Conservation (phyloP, 1,140 invertebrate species). For the Drosophila pseudoobscura region DNA sequence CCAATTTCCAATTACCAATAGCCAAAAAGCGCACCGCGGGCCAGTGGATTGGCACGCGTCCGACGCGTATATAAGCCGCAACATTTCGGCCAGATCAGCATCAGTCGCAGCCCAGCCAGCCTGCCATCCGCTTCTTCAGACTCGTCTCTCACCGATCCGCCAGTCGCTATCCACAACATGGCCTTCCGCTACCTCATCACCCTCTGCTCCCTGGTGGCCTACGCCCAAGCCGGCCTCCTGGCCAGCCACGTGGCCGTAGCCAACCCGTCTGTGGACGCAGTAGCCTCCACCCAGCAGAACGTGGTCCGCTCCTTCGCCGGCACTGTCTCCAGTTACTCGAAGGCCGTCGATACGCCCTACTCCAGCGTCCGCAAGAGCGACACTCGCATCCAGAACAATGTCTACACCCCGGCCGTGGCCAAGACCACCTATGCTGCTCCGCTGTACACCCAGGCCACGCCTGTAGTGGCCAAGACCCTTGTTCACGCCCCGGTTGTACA, state of each 20-base stretch:
- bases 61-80: conserved; percentile 67
- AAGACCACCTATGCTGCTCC: conserved; percentile 67
- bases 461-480: conserved; percentile 43
- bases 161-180: conserved; percentile 54
- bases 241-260: conserved; percentile 79
- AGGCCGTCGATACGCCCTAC: conserved; percentile 86
- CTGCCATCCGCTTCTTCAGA: conserved; percentile 19
- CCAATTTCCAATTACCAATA: conserved; percentile 11
- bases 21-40: neutral
- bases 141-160: conserved; percentile 9
- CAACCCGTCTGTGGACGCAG: conserved; percentile 83
- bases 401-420: conserved; percentile 75
- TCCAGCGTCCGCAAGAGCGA: conserved; percentile 87
- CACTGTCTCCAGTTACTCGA: conserved; percentile 86
- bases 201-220: conserved; percentile 83
- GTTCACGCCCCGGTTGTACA: conserved; percentile 53
- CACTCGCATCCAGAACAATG: conserved; percentile 83
- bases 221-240: conserved; percentile 83
- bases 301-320: conserved; percentile 85
- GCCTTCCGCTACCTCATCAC: conserved; percentile 81
- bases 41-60: conserved; percentile 63
- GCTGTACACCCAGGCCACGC: conserved; percentile 67
- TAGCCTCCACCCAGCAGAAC: conserved; percentile 85
- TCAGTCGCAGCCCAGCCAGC: conserved; percentile 62
- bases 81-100: conserved; percentile 66